Evolutionary conservation across 2,888 invertebrate species (phyloP).

Genomic region (Ochropacha duplaris): DNA sequence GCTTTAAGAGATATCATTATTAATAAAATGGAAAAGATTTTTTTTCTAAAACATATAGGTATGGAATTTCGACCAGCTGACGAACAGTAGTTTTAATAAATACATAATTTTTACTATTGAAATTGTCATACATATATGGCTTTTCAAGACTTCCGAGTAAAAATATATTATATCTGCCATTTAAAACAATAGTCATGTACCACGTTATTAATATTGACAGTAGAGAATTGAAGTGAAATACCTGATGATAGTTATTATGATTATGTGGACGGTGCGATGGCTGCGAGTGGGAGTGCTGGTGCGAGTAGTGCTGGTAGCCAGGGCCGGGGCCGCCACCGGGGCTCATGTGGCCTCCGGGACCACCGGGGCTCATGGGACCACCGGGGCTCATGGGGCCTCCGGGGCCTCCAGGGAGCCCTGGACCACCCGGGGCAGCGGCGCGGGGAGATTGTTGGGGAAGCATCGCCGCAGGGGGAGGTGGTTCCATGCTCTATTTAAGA

Average conservation of each 20-base stretch:
- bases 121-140: too few relatives aligned
- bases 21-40: too few relatives aligned
- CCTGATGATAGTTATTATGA: slow-evolving; percentile 44
- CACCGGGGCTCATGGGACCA: slow-evolving; percentile 4
- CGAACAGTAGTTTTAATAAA: too few relatives aligned
- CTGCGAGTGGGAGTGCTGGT: slow-evolving; percentile 73
- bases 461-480: slow-evolving; percentile 18
- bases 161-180: too few relatives aligned
- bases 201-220: too few relatives aligned
- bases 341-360: background rate
- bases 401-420: slow-evolving; percentile 13
- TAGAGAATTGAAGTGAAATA: slow-evolving; percentile 21
- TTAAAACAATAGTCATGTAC: too few relatives aligned
- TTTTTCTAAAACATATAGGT: too few relatives aligned
- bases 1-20: too few relatives aligned
- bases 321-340: slow-evolving; percentile 23
- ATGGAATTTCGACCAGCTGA: too few relatives aligned
- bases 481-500: slow-evolving; percentile 48
- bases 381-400: background rate
- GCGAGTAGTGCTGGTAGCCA: slow-evolving; percentile 54
- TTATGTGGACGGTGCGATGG: slow-evolving; percentile 55
- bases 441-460: slow-evolving; percentile 28
- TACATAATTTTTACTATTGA: too few relatives aligned
- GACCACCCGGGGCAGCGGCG: slow-evolving; percentile 26
- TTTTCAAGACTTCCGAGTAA: too few relatives aligned